Conservation (phyloP, 35 echinoderm and acorn worm species). For the Anneissia japonica region DNA sequence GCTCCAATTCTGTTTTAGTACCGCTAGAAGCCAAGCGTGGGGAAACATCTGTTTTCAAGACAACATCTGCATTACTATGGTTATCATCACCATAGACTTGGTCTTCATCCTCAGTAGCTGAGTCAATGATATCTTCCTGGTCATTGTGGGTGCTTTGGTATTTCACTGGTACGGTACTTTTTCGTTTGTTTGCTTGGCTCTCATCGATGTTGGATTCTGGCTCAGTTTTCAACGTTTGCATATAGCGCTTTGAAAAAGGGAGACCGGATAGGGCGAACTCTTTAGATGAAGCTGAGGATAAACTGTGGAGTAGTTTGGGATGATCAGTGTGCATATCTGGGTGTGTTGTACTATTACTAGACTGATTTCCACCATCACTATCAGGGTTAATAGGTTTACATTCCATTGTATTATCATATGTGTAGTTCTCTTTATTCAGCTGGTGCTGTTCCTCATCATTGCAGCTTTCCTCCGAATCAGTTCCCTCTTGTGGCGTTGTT, state of each 20-base stretch:
- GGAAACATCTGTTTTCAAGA: no score
- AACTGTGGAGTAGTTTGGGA: background rate
- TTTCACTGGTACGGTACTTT: background rate
- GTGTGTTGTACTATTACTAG: background rate
- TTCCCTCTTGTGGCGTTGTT: background rate
- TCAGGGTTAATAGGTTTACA: no score
- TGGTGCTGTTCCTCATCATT: slow-evolving; percentile 2
- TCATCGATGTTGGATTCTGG: background rate
- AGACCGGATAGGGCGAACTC: background rate
- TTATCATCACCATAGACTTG: background rate
- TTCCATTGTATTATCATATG: background rate
- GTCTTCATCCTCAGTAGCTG: background rate
- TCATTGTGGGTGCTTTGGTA: background rate
- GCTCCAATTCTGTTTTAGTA: background rate
- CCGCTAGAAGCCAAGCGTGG: background rate
- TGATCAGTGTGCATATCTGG: background rate
- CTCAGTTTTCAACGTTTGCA: background rate
- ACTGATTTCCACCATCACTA: background rate
- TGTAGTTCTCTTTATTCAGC: background rate
- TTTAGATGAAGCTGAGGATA: background rate
- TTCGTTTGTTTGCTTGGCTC: background rate
- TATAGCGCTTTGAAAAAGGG: background rate
- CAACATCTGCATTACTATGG: background rate
- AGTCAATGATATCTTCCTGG: background rate
- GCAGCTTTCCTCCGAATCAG: background rate